Percentiles rank a stretch among this genome's conserved stretches.
These are phyloP conservation scores for Pteria penguin DNA, from an alignment of 2,888 invertebrate species.

Conservation along the genomic window DNA sequence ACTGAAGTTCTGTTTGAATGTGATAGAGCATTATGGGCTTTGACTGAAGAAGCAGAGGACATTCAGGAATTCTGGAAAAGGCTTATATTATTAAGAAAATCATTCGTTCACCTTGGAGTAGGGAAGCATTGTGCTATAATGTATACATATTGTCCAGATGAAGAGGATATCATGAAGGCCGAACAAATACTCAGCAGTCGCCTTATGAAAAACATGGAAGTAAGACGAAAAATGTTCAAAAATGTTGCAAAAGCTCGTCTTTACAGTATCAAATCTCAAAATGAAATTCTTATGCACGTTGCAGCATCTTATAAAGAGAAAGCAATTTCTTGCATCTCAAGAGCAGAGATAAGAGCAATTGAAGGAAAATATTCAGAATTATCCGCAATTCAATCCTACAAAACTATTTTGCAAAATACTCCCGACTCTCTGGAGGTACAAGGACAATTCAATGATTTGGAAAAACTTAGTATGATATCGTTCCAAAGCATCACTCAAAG, in stretches of 20 bases:
- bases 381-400: neutral
- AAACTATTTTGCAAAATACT: too few relatives aligned
- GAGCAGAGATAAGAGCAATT: neutral
- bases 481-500: too few relatives aligned
- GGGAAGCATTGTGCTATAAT: neutral
- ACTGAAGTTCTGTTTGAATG: neutral
- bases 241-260: neutral
- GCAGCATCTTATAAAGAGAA: neutral
- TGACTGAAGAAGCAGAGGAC: neutral
- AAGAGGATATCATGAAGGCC: neutral
- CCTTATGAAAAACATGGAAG: neutral
- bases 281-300: neutral
- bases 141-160: neutral
- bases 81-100: neutral
- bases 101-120: neutral
- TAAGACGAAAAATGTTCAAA: neutral
- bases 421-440: too few relatives aligned
- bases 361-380: neutral
- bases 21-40: neutral
- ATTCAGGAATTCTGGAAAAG: neutral
- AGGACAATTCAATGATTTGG: too few relatives aligned
- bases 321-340: neutral
- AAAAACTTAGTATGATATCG: too few relatives aligned
- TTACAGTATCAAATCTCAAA: neutral
- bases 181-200: neutral